These are phyloP conservation scores for Cybosia mesomella DNA, from an alignment of 2,888 invertebrate genomes.

Conservation along the genomic window DNA sequence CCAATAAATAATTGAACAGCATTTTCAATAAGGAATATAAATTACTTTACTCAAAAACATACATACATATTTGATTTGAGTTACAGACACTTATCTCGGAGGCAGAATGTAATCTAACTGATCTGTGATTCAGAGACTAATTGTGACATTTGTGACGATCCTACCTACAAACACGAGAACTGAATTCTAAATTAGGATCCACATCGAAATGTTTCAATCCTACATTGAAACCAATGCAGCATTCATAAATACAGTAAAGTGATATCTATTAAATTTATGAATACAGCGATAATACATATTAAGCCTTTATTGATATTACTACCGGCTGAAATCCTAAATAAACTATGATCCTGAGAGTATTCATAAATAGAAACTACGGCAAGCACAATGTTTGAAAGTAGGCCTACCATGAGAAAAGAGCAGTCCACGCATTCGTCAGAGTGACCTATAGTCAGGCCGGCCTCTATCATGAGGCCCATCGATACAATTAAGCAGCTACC, in stretches of 20 bases:
- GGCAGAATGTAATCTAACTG: no score
- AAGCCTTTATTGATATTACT: slow-evolving; percentile 57
- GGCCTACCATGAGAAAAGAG: slow-evolving; percentile 53
- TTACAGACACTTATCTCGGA: no score
- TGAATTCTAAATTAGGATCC: not conserved
- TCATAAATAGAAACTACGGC: slow-evolving; percentile 54
- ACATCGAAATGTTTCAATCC: not conserved
- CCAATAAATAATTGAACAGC: no score
- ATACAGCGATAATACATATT: slow-evolving; percentile 51
- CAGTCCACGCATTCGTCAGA: slow-evolving; percentile 54
- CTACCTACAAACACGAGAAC: not conserved
- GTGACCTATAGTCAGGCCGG: slow-evolving; percentile 51
- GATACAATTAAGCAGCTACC: slow-evolving; percentile 60
- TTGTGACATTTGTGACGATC: no score
- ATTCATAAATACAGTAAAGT: not conserved
- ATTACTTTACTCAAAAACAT: no score
- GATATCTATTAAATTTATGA: slow-evolving; percentile 60
- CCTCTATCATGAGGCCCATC: slow-evolving; percentile 67
- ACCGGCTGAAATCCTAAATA: slow-evolving; percentile 28
- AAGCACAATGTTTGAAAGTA: slow-evolving; percentile 53
- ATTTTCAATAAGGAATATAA: no score
- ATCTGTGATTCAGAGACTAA: no score
- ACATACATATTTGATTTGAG: not conserved
- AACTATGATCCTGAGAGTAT: slow-evolving; percentile 14
- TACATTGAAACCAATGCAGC: not conserved